phyloP scores from a whole-genome alignment of 2,888 invertebrate genomes.

The Bugulina stolonifera region DNA sequence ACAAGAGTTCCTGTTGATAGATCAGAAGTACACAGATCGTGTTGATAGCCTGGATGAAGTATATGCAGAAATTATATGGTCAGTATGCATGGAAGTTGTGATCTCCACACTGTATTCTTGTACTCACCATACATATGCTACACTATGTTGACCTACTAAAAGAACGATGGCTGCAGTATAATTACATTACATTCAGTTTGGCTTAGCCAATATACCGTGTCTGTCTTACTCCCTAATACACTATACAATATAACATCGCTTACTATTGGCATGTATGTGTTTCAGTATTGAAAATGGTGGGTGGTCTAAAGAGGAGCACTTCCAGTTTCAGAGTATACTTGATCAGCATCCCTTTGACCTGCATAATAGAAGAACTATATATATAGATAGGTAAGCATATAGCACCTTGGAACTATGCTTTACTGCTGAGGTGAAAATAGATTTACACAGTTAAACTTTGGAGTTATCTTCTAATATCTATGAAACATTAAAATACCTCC shows the following conservation, averaged over 20 bases:
- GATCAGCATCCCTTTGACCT: slow-evolving; percentile 47
- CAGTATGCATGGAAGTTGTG: too few species aligned
- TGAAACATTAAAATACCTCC: too few species aligned
- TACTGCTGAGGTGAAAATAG: too few species aligned
- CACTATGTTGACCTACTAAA: not conserved
- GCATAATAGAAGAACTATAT: slow-evolving; percentile 42
- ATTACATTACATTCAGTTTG: too few species aligned
- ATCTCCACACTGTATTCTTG: not conserved
- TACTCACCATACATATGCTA: not conserved
- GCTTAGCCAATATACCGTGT: too few species aligned
- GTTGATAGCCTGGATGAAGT: slow-evolving; percentile 39
- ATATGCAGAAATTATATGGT: slow-evolving; percentile 42
- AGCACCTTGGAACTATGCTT: too few species aligned
- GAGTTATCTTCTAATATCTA: too few species aligned
- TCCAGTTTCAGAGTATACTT: slow-evolving; percentile 40
- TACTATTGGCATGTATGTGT: too few species aligned
- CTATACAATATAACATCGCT: too few species aligned
- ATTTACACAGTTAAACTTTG: too few species aligned
- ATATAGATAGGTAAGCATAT: slow-evolving; percentile 35
- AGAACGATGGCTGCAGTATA: not conserved
- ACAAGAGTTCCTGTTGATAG: slow-evolving; percentile 48
- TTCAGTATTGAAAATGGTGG: slow-evolving; percentile 35
- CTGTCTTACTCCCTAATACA: too few species aligned
- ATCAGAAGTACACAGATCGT: slow-evolving; percentile 43
- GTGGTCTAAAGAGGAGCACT: slow-evolving; percentile 47